Base-by-base conservation (phyloP, 2,888 invertebrate genomes). In the Temnothorax unifasciatus region DNA sequence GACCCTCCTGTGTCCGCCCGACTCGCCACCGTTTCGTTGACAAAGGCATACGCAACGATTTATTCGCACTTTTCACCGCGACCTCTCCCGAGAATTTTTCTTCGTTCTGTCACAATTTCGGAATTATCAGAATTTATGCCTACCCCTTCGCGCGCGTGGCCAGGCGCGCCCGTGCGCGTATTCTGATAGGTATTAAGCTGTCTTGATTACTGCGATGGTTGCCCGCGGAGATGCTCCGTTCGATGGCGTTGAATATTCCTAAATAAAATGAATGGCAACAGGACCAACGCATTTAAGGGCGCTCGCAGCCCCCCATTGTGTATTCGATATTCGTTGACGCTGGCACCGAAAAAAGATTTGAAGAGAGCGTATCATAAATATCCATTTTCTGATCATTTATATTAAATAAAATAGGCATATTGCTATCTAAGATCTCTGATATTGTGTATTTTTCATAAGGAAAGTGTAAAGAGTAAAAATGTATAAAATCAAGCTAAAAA, bases 91-190 rank as follows among this genome's bases (percentile, higher is more conserved):
- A 88, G 91, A 92, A 94, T 94, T 94, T 94, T 94, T 94, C 94
- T 93, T 94, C 93, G 93, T 94, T 94, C 92, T 92, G 92, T 93
- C 93, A 93, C 93, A 92, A 93, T 93, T 94, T 92, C 86, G 89
- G 92, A 93, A 93, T 94, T 93, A 94, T 94, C 93, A 94, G 93
- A 94, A 94, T 94, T 94, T 94, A 94, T 94, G 92, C 86, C 61
- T 75, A 71, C 50, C 87, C 89, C 57, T 77, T 71, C 83, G 69
- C 71, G 71, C 29, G 44, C 47, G 73, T 79, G 57, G 18, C 34
- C 50, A 52, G 41, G 41, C 47, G 29, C 66, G 73, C 41, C n/a
- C 82, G 18, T 50, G 50, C 76, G 64, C 64, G 25, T 64, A 52
- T 81, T 81, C 79, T 81, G 79, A 81, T 81, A 81, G 79, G 79